phyloP scores from a whole-genome alignment of 2,888 invertebrate species.

The Cordilura impudica region DNA sequence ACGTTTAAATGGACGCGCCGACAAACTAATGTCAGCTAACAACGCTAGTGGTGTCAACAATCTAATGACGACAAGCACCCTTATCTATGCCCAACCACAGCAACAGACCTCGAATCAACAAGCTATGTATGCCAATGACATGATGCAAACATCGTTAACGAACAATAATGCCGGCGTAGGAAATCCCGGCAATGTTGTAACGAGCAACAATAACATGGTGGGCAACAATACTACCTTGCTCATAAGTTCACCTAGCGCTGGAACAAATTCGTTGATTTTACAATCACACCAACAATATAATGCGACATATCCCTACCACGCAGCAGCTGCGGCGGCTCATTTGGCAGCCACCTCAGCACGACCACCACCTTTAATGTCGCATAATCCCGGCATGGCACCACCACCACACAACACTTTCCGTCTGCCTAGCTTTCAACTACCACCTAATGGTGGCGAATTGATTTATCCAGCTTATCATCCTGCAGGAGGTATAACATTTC shows the following conservation, averaged over 20 bases:
- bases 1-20: conserved; percentile 74
- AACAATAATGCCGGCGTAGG: conserved; percentile 64
- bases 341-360: conserved; percentile 69
- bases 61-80: conserved; percentile 52
- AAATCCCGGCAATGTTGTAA: conserved; percentile 50
- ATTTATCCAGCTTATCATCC: conserved; percentile 79
- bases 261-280: conserved; percentile 71
- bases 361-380: conserved; percentile 71
- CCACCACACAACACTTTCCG: conserved; percentile 70
- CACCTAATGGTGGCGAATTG: conserved; percentile 80
- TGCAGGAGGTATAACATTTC: conserved; percentile 68
- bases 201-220: conserved; percentile 65
- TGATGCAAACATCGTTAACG: conserved; percentile 65
- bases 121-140: conserved; percentile 63
- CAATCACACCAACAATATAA: conserved; percentile 71
- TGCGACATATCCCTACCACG: conserved; percentile 74
- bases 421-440: conserved; percentile 77
- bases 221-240: conserved; percentile 68
- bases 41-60: conserved; percentile 57
- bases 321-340: conserved; percentile 66
- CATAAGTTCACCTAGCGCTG: conserved; percentile 73
- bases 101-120: conserved; percentile 58
- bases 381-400: conserved; percentile 71
- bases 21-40: conserved; percentile 67
- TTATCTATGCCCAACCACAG: conserved; percentile 67